Conservation (phyloP, 2,113 vertebrate species). For the Amphiprion ocellaris region DNA sequence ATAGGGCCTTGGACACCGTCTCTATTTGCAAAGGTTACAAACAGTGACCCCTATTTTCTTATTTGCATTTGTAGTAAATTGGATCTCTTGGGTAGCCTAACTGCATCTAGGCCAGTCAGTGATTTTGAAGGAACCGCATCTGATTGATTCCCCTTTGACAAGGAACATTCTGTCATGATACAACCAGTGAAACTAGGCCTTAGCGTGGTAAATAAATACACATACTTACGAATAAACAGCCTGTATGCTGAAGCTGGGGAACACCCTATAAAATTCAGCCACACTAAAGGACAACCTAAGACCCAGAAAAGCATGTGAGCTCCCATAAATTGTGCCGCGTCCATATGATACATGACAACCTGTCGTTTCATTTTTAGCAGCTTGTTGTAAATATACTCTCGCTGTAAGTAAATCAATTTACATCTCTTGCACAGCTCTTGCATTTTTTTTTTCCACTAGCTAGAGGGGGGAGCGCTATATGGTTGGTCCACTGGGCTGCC, state of each 20-base stretch:
- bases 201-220: slow-evolving; percentile 4
- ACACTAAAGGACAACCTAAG: background rate
- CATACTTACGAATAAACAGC: slow-evolving; percentile 13
- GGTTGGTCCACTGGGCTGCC: slow-evolving; percentile 58
- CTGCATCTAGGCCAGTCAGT: slow-evolving; percentile 42
- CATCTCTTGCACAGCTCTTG: slow-evolving; percentile 35
- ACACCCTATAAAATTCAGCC: slow-evolving; percentile 7
- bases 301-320: slow-evolving; percentile 34
- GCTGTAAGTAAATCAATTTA: slow-evolving; percentile 58
- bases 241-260: slow-evolving; percentile 6
- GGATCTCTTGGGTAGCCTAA: slow-evolving; percentile 29
- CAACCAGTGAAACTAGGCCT: slow-evolving; percentile 16
- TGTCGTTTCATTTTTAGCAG: slow-evolving; percentile 4
- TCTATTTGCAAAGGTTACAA: slow-evolving; percentile 30
- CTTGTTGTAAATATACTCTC: slow-evolving; percentile 36
- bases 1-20: slow-evolving; percentile 11
- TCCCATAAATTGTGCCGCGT: slow-evolving; percentile 10
- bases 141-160: slow-evolving; percentile 50
- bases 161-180: slow-evolving; percentile 3
- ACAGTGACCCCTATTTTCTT: slow-evolving; percentile 45
- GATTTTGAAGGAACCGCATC: slow-evolving; percentile 39
- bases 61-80: slow-evolving; percentile 44
- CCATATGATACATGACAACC: slow-evolving; percentile 34
- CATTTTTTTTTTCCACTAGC: slow-evolving; percentile 32
- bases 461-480: slow-evolving; percentile 40